Evolutionary conservation across 2,888 invertebrate genomes (phyloP), one percentile per base, ranked within the genome.

Genomic region (Eledona agricola): DNA sequence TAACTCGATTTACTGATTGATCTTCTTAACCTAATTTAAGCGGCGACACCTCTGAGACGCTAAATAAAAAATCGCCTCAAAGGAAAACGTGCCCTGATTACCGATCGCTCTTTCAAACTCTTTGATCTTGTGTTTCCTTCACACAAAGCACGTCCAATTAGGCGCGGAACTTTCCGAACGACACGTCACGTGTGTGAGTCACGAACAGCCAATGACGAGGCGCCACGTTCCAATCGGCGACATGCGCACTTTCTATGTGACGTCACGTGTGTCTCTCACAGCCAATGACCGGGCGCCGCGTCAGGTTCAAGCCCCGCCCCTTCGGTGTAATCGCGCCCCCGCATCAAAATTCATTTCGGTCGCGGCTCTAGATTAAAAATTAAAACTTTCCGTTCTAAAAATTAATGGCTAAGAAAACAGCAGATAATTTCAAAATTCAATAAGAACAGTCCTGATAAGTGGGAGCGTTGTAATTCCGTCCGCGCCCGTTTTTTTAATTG

Each of bases 351-450:
- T 71, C 70, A 71, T 71, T 70, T 70, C 70, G 63, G 65, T 63
- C 57, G 63, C 66, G 65, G 46, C 66, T 65, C 64, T 71, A 71
- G 72, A 73, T 74, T 73, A 73, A 74, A 74, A 74, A 72, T 73
- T 72, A 72, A 73, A 74, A 74, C 69, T 73, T 73, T 71, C 68
- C 71, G 69, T 67, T 68, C 66, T 65, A 68, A 71, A 72, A 73
- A 73, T 74, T 73, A 74, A 74, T 74, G 74, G 73, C 65, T 72
- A 73, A 74, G 74, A 74, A 74, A 74, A 74, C 73, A 72, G 71
- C 67, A 74, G 74, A 74, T 74, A 74, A 74, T 74, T 73, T 67
- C 65, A 62, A 71, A 73, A 73, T 74, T 72, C 74, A 72, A 74
- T 74, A 72, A 71, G 69, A 70, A 62, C 65, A 65, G 59, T 62